Evolutionary conservation across 1,140 invertebrate genomes (phyloP), one percentile per base, ranked within the genome.

Genomic region (Drosophila repletoides): DNA sequence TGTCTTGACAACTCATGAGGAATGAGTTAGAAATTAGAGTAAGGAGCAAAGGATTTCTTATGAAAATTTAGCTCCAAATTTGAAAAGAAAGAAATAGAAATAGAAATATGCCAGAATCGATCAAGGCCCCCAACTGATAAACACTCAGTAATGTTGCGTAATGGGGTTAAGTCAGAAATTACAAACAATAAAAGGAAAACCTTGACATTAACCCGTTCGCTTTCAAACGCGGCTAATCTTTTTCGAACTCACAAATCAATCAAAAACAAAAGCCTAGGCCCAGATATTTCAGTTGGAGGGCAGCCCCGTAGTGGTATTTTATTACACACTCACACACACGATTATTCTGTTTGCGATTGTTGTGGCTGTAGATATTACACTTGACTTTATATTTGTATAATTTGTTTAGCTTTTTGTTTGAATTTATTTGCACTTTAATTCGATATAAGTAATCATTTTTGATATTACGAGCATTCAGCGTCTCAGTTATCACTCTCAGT

Each of bases 181-280:
- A 34, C 34, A 69, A 65, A 58, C 7, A 36, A 17, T 36, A 31
- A 64, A 58, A 5, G n/a, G 5, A 24, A 51, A 48, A 53, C 76
- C 76, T 79, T 79, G 76, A 79, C 76, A 74, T 80, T 80, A 79
- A 76, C 65, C 71, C 53, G 64, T 65, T 59, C 40, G 55, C 48
- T 38, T 43, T 58, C 28, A 34, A 38, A 63, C 19, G 43, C 24
- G 31, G 15, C 41, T n/a, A n/a, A n/a, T n/a, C n/a, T n/a, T n/a
- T n/a, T n/a, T 22, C 22, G 21, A 31, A 59, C 56, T 56, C 45
- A 34, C 52, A 69, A 60, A 72, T 64, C 69, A 79, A 77, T 68
- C 74, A 79, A 76, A n/a, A n/a, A n/a, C n/a, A n/a, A n/a, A n/a
- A 31, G n/a, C 41, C 43, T 48, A 26, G 26, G 24, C 38, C n/a